Base-by-base conservation (phyloP, 2,113 vertebrate species). In the Prinia subflava region DNA sequence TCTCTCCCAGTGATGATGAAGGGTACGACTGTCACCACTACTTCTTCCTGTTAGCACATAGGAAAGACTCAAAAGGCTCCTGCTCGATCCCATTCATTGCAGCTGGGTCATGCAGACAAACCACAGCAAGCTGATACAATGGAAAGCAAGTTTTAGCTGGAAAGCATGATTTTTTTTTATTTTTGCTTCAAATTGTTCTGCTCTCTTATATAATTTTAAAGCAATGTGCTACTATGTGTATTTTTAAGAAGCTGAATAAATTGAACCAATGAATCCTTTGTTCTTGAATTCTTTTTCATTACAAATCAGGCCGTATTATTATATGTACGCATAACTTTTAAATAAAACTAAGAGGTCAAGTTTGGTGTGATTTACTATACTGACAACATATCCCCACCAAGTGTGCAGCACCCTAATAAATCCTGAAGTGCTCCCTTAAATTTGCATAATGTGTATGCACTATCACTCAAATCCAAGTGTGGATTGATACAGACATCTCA, bases 91-190 rank as follows among this genome's bases (percentile, higher is more conserved):
- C 52, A 50, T 90, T 93, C 90, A 85, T 7, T 60, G 79, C 80
- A 87, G 89, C 92, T 96, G 87, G 87, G 82, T 92, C 50, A 70
- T 15, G 82, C 82, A 94, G 78, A 57, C 89, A 88, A 95, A 88
- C 50, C 75, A 83, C 85, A 91, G 78, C 0, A 1, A 91, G 74
- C 37, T 10, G 4, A 86, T 76, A 94, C 47, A 91, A 67, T 44
- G 55, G 74, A 85, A 83, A 90, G 65, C 24, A 1, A 91, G 69
- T 87, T 89, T 60, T 42, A 84, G 55, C 87, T 87, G 63, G 42
- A 85, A 91, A 94, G 59, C 30, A 17, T 24, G 21, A 53, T 46
- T 57, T 78, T 83, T 80, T 83, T 80, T 80, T 44, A 46, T 53
- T 79, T 90, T 85, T 46, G 17, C 67, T 49, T 85, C 5, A 0